Conservation (phyloP, 1,140 invertebrate genomes). For the Oryzaephilus surinamensis region DNA sequence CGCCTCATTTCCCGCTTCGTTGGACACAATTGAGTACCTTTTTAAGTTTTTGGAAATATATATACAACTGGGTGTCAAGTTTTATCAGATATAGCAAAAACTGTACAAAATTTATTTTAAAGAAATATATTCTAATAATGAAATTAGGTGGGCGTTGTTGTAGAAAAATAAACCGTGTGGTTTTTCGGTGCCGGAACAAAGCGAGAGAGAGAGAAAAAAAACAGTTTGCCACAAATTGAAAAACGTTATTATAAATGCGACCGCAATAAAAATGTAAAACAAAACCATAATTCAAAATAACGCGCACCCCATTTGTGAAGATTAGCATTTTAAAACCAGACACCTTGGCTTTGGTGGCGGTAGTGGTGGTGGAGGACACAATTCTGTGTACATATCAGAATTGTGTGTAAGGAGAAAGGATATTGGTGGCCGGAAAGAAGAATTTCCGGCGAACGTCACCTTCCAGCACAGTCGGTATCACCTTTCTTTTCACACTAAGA, state of each 20-base stretch:
- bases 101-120: background rate
- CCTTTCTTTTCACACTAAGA: constrained; percentile 30
- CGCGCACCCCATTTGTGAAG: constrained; percentile 36
- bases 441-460: constrained; percentile 18
- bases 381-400: constrained; percentile 2
- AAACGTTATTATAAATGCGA: constrained; percentile 36
- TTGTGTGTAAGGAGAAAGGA: constrained; percentile 6
- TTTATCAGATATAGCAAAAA: constrained; percentile 35
- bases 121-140: constrained; percentile 1
- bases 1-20: constrained; percentile 34
- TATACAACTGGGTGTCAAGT: too few relatives aligned
- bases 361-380: constrained; percentile 2
- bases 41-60: constrained; percentile 34
- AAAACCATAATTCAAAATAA: constrained; percentile 38
- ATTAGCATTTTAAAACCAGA: constrained; percentile 39
- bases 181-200: too few relatives aligned
- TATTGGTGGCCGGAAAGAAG: constrained; percentile 2
- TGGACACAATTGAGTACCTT: constrained; percentile 32
- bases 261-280: constrained; percentile 39
- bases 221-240: constrained; percentile 35
- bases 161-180: background rate
- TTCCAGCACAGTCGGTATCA: constrained; percentile 31
- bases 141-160: background rate
- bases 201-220: too few relatives aligned
- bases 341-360: constrained; percentile 33